phyloP scores from a whole-genome alignment of 64 coral and sea anemone genomes.

The Trachythela sp. region DNA sequence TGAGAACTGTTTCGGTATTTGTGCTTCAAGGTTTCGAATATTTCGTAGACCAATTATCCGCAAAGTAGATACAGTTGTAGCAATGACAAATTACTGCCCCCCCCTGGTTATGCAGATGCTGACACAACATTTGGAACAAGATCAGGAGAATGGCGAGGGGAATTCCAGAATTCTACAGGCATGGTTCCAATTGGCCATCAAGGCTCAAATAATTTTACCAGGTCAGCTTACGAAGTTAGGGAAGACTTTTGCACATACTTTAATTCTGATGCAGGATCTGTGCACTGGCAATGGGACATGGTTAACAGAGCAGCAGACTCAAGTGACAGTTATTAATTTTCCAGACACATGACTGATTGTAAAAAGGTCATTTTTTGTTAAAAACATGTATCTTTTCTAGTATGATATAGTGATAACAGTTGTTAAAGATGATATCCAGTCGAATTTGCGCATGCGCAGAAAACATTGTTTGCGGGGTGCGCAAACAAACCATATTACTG shows the following conservation, averaged over 20 bases:
- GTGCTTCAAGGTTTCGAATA: constrained; percentile 13
- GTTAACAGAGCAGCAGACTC: constrained; percentile 12
- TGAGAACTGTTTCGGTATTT: constrained; percentile 14
- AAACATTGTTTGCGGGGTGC: no score
- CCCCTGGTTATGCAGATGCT: background rate
- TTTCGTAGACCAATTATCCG: constrained; percentile 1
- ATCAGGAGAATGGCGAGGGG: background rate
- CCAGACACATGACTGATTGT: background rate
- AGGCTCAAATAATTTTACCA: constrained; percentile 14
- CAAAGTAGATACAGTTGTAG: constrained; percentile 14
- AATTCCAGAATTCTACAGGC: background rate
- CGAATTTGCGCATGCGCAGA: no score
- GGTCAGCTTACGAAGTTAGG: background rate
- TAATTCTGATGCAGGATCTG: constrained; percentile 18
- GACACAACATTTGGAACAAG: constrained; percentile 3
- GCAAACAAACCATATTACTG: no score
- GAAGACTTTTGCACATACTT: constrained; percentile 18
- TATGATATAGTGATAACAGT: background rate
- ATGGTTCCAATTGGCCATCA: constrained; percentile 10
- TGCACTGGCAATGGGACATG: constrained; percentile 6
- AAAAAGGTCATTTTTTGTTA: background rate
- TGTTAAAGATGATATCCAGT: background rate
- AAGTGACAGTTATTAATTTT: constrained; percentile 6
- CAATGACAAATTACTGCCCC: constrained; percentile 13
- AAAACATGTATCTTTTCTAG: background rate